A percentile compares a stretch with the other conserved stretches of the same genome.
Evolutionary conservation across 2,888 invertebrate species (phyloP).

Genomic region (Dolomedes plantarius): DNA sequence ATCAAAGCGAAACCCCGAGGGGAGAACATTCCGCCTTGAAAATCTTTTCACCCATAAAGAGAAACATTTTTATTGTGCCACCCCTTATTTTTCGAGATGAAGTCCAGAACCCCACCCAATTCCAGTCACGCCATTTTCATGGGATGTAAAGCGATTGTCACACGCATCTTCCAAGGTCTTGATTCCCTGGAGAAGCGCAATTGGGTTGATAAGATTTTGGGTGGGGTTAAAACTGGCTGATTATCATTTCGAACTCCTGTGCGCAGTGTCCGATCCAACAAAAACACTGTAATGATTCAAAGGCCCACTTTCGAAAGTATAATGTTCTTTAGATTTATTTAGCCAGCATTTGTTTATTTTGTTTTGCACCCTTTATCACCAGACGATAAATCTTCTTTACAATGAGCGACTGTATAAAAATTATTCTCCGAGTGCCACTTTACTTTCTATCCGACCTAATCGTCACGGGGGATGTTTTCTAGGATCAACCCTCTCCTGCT

Average conservation of each 20-base stretch:
- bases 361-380: too few species aligned
- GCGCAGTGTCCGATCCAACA: background rate
- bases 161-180: conserved; percentile 40
- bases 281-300: too few species aligned
- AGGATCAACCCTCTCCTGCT: too few species aligned
- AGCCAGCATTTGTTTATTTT: too few species aligned
- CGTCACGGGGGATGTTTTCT: too few species aligned
- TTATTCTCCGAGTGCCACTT: too few species aligned
- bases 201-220: conserved; percentile 1
- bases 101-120: conserved; percentile 39
- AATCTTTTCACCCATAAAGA: conserved; percentile 65
- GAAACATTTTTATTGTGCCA: conserved; percentile 46
- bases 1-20: conserved; percentile 42
- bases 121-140: conserved; percentile 38
- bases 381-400: too few species aligned
- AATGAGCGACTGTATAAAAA: too few species aligned
- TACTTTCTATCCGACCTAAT: too few species aligned
- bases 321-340: too few species aligned
- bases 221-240: background rate
- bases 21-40: conserved; percentile 60
- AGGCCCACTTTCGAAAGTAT: too few species aligned
- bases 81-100: background rate
- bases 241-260: background rate
- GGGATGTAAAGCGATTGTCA: conserved; percentile 32
- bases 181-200: background rate